These are phyloP conservation scores for Centruroides sculpturatus DNA, from an alignment of 1,140 invertebrate genomes.

Conservation along the genomic window DNA sequence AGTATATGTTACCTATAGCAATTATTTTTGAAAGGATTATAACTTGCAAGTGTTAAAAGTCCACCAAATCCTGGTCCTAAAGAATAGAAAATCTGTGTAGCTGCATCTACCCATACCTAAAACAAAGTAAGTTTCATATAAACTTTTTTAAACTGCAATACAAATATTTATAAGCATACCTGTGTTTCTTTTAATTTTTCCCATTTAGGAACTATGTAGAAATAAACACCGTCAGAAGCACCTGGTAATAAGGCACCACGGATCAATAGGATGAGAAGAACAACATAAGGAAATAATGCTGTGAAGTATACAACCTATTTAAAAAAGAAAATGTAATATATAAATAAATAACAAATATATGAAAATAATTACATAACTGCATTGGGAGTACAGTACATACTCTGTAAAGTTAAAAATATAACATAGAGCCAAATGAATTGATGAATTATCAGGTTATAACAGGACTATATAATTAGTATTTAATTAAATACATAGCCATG, in stretches of 20 bases:
- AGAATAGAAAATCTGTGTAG: slow-evolving; percentile 71
- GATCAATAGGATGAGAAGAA: slow-evolving; percentile 54
- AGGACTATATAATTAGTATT: too few relatives aligned
- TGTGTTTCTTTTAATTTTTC: slow-evolving; percentile 7
- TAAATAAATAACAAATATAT: too few relatives aligned
- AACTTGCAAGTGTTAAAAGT: slow-evolving; percentile 64
- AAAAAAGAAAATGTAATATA: background rate
- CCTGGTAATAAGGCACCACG: slow-evolving; percentile 47
- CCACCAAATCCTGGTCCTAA: slow-evolving; percentile 59
- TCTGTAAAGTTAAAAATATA: too few relatives aligned
- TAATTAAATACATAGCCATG: too few relatives aligned
- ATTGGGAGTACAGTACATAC: too few relatives aligned
- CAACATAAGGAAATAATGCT: slow-evolving; percentile 39
- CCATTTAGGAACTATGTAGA: slow-evolving; percentile 42
- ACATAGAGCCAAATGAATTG: too few relatives aligned
- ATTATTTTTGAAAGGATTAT: slow-evolving; percentile 48
- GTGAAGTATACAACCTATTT: slow-evolving; percentile 39
- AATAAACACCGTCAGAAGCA: slow-evolving; percentile 39
- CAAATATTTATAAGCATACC: slow-evolving; percentile 4
- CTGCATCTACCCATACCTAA: slow-evolving; percentile 61
- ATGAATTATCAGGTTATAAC: too few relatives aligned
- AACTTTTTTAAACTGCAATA: too few relatives aligned
- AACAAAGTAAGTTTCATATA: background rate
- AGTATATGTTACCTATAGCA: slow-evolving; percentile 1
- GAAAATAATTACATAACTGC: too few relatives aligned